Evolutionary conservation across 2,888 invertebrate genomes (phyloP).

Genomic region (Thyatira batis): DNA sequence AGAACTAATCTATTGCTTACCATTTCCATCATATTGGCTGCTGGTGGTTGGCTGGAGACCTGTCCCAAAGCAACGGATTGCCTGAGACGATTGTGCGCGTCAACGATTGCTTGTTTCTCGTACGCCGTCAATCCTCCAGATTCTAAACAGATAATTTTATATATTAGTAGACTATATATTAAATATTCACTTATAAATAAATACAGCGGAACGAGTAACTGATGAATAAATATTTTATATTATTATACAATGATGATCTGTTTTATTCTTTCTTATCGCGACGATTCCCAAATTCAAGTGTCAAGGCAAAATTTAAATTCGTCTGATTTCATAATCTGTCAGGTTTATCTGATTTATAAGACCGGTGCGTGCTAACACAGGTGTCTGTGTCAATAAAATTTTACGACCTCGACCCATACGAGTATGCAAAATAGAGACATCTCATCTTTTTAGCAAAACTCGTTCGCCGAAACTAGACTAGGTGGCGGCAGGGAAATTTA

Average conservation of each 20-base stretch:
- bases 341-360: conserved; percentile 64
- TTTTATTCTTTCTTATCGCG: conserved; percentile 7
- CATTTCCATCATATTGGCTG: conserved; percentile 94
- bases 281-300: conserved; percentile 28
- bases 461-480: conserved; percentile 67
- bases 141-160: conserved; percentile 63
- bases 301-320: conserved; percentile 43
- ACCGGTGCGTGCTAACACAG: conserved; percentile 64
- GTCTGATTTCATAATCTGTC: conserved; percentile 52
- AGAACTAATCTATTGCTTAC: conserved; percentile 67
- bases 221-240: not conserved
- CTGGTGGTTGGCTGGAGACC: conserved; percentile 88
- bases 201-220: too few species aligned
- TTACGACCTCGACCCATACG: conserved; percentile 67
- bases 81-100: conserved; percentile 90
- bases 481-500: conserved; percentile 69
- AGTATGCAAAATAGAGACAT: conserved; percentile 63
- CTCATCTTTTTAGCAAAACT: conserved; percentile 55
- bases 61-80: conserved; percentile 91
- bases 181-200: too few species aligned
- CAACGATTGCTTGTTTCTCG: conserved; percentile 89
- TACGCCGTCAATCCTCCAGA: conserved; percentile 86
- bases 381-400: conserved; percentile 74
- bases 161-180: not conserved
- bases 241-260: conserved; percentile 2